phyloP scores from a whole-genome alignment of 2,113 vertebrate species.

The Calidris pugnax region DNA sequence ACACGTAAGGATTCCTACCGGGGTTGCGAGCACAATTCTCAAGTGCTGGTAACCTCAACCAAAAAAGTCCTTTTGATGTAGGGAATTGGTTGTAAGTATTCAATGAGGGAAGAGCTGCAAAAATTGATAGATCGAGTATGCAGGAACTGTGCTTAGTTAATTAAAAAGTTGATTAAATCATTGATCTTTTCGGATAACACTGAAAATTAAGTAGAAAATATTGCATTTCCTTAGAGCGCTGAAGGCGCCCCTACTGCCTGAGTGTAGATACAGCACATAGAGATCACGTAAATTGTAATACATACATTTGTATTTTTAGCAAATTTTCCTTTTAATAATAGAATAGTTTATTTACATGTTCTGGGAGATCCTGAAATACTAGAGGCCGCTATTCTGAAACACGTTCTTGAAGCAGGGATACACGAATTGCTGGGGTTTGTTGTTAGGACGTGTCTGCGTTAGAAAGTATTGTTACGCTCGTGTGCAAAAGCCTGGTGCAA shows the following conservation, averaged over 20 bases:
- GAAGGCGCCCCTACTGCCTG: neutral
- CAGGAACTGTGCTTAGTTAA: neutral
- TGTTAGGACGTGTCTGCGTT: neutral
- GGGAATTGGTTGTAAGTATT: neutral
- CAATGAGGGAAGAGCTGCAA: neutral
- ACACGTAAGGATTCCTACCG: neutral
- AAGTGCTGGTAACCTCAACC: neutral
- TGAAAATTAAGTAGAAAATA: neutral
- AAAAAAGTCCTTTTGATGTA: neutral
- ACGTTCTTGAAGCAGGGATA: neutral
- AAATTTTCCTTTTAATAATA: neutral
- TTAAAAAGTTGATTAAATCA: neutral
- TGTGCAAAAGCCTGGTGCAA: neutral
- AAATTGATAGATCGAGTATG: neutral
- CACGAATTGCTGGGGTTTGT: neutral
- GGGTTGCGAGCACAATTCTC: neutral
- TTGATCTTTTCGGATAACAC: neutral
- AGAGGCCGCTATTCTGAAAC: neutral
- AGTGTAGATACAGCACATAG: neutral
- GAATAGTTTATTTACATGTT: neutral
- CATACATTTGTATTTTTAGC: neutral
- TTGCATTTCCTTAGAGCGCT: neutral
- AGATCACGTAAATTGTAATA: fast-evolving
- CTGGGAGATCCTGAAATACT: neutral
- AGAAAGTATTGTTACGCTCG: neutral